phyloP scores from a whole-genome alignment of 2,113 vertebrate species.

The Nothobranchius kuhntae region DNA sequence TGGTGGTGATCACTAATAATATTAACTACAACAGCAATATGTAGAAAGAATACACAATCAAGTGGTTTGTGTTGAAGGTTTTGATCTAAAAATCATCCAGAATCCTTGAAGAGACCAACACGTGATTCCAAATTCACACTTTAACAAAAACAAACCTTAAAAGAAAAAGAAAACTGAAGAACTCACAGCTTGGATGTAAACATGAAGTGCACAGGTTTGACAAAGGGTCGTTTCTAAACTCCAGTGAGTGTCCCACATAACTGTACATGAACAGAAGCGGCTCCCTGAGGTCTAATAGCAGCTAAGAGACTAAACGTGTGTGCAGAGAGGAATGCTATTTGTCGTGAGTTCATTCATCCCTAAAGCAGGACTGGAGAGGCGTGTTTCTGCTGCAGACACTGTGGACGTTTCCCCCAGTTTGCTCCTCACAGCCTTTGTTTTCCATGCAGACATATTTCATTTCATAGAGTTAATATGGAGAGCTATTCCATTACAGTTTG shows the following conservation, averaged over 20 bases:
- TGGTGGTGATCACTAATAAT: too few relatives aligned
- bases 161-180: not conserved
- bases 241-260: not conserved
- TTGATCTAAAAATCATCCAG: too few relatives aligned
- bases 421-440: conserved; percentile 49
- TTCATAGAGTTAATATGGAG: conserved; percentile 72
- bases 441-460: conserved; percentile 65
- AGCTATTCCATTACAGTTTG: conserved; percentile 66
- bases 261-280: too few relatives aligned
- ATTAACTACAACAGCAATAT: too few relatives aligned
- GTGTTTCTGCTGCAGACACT: conserved; percentile 56
- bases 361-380: conserved; percentile 30
- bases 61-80: too few relatives aligned
- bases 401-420: conserved; percentile 6
- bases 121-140: not conserved
- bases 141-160: not conserved
- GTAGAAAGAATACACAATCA: too few relatives aligned
- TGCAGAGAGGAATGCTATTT: conserved; percentile 28
- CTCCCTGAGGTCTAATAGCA: too few relatives aligned
- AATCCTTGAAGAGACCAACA: too few relatives aligned
- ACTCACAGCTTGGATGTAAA: not conserved
- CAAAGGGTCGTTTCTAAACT: not conserved
- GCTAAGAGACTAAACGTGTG: not conserved
- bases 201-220: not conserved
- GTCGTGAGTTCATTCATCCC: conserved; percentile 15